Conservation (phyloP, 2,113 vertebrate species). For the Atrichornis clamosus region DNA sequence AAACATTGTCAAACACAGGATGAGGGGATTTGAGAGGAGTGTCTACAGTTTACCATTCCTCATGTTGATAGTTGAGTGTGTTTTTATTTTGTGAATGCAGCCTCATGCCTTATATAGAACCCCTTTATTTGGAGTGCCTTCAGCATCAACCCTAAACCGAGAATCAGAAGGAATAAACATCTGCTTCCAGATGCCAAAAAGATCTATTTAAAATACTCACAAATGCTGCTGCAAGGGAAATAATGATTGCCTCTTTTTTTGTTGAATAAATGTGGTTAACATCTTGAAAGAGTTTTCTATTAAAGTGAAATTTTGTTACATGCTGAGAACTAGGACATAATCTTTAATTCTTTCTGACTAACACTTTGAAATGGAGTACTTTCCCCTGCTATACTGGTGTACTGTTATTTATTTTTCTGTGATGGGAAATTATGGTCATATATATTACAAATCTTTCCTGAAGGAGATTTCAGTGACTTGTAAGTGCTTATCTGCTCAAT, state of each 20-base stretch:
- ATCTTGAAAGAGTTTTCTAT: not conserved
- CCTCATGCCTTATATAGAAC: not conserved
- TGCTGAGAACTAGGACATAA: not conserved
- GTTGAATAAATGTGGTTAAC: not conserved
- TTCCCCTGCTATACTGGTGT: not conserved
- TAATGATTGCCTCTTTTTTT: not conserved
- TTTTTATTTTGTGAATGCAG: not conserved
- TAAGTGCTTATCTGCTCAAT: not conserved
- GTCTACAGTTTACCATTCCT: not conserved
- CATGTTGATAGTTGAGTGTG: too few species aligned
- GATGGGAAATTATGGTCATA: not conserved
- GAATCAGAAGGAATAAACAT: not conserved
- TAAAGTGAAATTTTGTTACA: not conserved
- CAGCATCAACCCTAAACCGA: not conserved
- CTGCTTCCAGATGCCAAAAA: not conserved
- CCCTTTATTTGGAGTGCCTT: not conserved
- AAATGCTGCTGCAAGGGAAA: not conserved
- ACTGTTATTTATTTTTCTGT: not conserved
- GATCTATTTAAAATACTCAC: not conserved
- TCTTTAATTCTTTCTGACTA: not conserved
- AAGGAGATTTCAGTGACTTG: not conserved
- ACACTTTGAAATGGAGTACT: not conserved
- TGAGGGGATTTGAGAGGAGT: not conserved
- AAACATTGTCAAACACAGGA: not conserved
- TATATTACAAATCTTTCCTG: not conserved